A percentile compares a stretch with the other conserved stretches of the same genome.
These are phyloP conservation scores for Rana temporaria DNA, from an alignment of 2,113 vertebrate genomes.

Conservation along the genomic window DNA sequence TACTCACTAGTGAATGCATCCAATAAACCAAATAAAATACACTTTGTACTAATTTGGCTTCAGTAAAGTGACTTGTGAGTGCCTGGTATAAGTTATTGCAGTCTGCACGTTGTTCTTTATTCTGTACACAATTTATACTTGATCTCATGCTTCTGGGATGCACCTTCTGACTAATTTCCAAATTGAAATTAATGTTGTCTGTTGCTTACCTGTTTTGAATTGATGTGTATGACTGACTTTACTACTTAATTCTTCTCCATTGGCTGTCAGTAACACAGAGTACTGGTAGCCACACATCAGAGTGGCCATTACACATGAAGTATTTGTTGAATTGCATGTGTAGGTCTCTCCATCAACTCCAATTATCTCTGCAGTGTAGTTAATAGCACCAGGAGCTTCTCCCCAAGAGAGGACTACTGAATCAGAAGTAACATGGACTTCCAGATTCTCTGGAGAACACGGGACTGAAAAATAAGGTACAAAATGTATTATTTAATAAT, in stretches of 20 bases:
- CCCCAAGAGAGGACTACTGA: constrained; percentile 1
- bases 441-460: constrained; percentile 19
- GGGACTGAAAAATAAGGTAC: not conserved
- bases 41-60: no score
- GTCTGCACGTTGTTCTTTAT: no score
- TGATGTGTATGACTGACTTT: not conserved
- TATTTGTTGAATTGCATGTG: not conserved
- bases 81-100: no score
- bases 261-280: constrained; percentile 8
- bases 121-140: no score
- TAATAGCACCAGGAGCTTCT: constrained; percentile 6
- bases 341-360: not conserved
- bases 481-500: not conserved
- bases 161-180: no score
- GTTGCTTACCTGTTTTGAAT: constrained; percentile 19
- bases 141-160: no score
- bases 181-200: not conserved
- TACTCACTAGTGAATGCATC: no score
- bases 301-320: constrained; percentile 2
- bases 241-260: constrained; percentile 1
- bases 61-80: no score
- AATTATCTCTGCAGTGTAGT: constrained; percentile 15
- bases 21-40: no score
- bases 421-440: not conserved
- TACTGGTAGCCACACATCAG: constrained; percentile 11